phyloP scores from a whole-genome alignment of 2,888 invertebrate species.

The Syritta pipiens region DNA sequence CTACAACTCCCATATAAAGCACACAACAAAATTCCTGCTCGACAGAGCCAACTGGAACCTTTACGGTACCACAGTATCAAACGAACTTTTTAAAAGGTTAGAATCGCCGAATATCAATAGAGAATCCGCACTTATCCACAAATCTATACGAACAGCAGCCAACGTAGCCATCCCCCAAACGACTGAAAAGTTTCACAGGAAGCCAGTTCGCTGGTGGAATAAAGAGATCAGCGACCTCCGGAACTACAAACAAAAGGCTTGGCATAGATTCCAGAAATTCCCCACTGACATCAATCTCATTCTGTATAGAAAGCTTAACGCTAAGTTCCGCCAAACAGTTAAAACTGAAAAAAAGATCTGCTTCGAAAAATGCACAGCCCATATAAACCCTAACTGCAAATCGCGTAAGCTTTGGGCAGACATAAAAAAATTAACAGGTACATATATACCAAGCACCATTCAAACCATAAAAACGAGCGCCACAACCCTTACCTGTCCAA shows the following conservation, averaged over 20 bases:
- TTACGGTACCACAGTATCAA: no score
- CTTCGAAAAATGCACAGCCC: background rate
- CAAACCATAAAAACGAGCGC: no score
- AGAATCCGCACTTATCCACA: background rate
- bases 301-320: background rate
- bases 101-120: background rate
- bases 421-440: no score
- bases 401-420: background rate
- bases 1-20: no score
- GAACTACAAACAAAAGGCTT: background rate
- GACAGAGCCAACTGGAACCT: no score
- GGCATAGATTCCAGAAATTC: background rate
- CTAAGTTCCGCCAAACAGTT: background rate
- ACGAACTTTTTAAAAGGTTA: no score
- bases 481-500: no score
- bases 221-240: background rate
- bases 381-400: background rate
- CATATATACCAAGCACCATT: no score
- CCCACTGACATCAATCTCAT: background rate
- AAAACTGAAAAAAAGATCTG: background rate
- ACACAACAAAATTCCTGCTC: no score
- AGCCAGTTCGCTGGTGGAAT: conserved; percentile 1
- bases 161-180: background rate
- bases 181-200: background rate
- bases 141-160: background rate